Conservation (phyloP, 2,797 vertebrate genomes). For the Aphelocoma californica region DNA sequence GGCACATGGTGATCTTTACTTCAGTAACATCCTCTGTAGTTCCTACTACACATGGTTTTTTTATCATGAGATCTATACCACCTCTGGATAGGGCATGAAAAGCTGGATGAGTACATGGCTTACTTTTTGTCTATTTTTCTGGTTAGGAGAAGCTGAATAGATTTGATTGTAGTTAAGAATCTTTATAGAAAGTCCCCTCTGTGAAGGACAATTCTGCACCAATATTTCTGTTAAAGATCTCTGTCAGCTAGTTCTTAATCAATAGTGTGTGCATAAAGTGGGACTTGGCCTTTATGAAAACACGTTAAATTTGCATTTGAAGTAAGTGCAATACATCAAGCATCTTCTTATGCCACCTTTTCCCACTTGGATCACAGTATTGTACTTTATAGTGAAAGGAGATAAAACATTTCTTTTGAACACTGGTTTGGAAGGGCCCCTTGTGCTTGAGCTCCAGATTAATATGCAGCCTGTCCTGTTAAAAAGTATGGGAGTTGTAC, state of each 20-base stretch:
- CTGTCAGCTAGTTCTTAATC: conserved; percentile 36
- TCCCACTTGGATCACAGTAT: not conserved
- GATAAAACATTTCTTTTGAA: conserved; percentile 3
- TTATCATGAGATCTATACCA: not conserved
- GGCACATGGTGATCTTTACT: not conserved
- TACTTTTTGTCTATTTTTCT: not conserved
- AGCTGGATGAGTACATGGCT: not conserved
- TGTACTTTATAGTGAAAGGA: not conserved
- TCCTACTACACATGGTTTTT: not conserved
- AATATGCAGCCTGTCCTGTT: not conserved
- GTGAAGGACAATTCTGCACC: conserved; percentile 6
- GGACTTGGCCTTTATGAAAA: conserved; percentile 10
- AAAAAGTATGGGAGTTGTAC: not conserved
- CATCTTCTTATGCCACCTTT: not conserved
- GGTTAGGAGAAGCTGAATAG: not conserved
- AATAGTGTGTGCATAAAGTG: not conserved
- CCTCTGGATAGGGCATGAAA: not conserved
- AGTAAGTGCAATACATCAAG: not conserved
- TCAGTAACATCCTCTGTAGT: not conserved
- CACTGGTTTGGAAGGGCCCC: not conserved
- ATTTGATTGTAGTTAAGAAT: not conserved
- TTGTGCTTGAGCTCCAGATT: not conserved
- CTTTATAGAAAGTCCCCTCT: not conserved
- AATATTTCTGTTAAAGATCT: not conserved
- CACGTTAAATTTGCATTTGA: not conserved